Base-by-base conservation (phyloP, 2,797 vertebrate species). In the Todus mexicanus region DNA sequence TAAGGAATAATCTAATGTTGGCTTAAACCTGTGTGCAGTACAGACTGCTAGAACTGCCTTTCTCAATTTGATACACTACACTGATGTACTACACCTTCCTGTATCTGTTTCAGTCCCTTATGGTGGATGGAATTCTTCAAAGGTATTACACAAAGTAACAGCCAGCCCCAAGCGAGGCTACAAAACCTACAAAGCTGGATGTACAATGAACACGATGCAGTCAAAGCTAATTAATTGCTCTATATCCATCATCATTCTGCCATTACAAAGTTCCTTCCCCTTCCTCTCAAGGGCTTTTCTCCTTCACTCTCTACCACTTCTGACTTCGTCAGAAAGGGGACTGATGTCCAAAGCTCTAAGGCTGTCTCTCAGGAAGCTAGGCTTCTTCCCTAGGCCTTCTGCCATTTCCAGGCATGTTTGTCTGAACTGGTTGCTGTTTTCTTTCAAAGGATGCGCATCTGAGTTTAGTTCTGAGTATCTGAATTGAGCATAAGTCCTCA, bases 31-130 rank as follows among this genome's bases (percentile, higher is more conserved):
- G 40, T 42, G 47, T 63, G 83, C 60, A 75, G 60, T n/a, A 57
- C 40, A 90, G 84, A 42, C 89, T 80, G 91, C 80, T 95, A 91
- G 88, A 95, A 96, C 87, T 71, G 95, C 91, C 92, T 77, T 76
- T 91, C 65, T 93, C 93, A 92, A 95, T 97, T 95, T 96, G 93
- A 82, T 90, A 95, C 17, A 38, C 75, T 95, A 93, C 64, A 74
- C 92, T 96, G 96, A 96, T 5, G 11, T 68, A 87, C 5, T 92
- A 65, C 95, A 95, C 84, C 86, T 94, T 96, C 89, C 87, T 84
- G 86, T 89, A 94, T 94, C 90, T 87, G 45, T 95, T 93, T 96
- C 80, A 76, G 42, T 96, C 91, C 89, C 92, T 61, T 76, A 95
- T 56, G 92, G 82, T 87, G 72, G 78, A 83, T 78, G 75, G 90